Conservation (phyloP, 2,888 invertebrate species). For the Dione juno region DNA sequence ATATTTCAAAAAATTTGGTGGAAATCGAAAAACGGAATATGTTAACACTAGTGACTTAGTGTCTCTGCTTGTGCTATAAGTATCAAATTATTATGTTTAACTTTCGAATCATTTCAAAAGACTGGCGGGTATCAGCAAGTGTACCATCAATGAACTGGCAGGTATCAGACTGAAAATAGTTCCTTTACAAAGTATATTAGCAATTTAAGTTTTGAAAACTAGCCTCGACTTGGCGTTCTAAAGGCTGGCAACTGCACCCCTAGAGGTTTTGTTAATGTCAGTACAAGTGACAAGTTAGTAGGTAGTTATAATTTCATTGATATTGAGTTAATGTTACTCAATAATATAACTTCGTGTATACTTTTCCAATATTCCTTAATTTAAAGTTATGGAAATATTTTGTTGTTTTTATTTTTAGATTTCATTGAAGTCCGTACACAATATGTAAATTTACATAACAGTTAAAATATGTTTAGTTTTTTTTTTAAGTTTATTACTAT, state of each 20-base stretch:
- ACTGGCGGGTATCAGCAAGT: not conserved
- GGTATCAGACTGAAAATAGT: constrained; percentile 54
- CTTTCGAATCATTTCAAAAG: constrained; percentile 19
- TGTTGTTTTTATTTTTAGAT: no score
- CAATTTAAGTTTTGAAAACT: constrained; percentile 75
- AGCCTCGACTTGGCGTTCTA: constrained; percentile 61
- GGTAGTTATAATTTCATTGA: no score
- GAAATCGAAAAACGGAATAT: not conserved
- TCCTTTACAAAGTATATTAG: constrained; percentile 58
- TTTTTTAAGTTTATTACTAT: no score
- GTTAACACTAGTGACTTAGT: no score
- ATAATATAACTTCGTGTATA: no score
- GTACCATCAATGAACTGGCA: constrained; percentile 42
- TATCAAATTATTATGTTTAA: not conserved
- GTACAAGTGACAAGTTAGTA: constrained; percentile 39
- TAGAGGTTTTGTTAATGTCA: constrained; percentile 52
- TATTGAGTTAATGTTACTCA: no score
- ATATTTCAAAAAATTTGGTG: not conserved
- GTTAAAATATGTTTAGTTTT: no score
- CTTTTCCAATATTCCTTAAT: no score
- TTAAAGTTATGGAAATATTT: no score
- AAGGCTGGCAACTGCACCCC: constrained; percentile 62
- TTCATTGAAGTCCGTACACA: no score
- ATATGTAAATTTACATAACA: no score
- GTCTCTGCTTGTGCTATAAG: no score